Base-by-base conservation (phyloP, 2,888 invertebrate species). In the Encarsia formosa region DNA sequence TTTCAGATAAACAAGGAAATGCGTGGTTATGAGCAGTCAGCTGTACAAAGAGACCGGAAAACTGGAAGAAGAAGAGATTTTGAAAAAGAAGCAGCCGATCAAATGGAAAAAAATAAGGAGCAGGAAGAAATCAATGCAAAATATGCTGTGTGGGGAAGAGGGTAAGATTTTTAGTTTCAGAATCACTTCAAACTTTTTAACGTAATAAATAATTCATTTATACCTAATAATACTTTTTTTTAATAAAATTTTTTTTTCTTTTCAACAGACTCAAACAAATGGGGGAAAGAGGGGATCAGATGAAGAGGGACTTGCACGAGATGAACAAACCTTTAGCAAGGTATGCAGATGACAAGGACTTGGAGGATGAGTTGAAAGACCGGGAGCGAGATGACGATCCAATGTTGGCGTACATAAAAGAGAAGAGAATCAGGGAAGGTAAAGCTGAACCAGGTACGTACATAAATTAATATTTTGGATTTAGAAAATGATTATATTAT, bases 271-370 rank as follows among this genome's bases (percentile, higher is more conserved):
- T 92, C 40, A 91, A 91, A 66, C 96, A 96, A 77, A 77, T 86
- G 1, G 86, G 91, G 69, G 85, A 85, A 15, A 83, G 84, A 45
- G 78, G 84, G 31, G 79, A 82, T 8, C 81, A 83, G 37, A 68
- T 88, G 2, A 79, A 84, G 20, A 85, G 89, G n/a, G 88, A 86
- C 64, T 67, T 87, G 1, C 84, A 91, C 62, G 96, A 96, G 70
- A 87, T 91, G 66, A 80, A 82, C 22, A 98, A 98, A 69, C 97
- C 97, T 0, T 73, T 99, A 45, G 95, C 98, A 0, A 79, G 98
- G 24, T 89, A 91, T 69, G 85, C 83, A 3, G 88, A 91, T 63
- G 98, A 99, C 69, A 81, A 79, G 20, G 98, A 97, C 72, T 75
- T 98, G 64, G 96, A 99, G 64, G 77, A 77, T 2, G 80, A 83